Percentiles rank a stretch among this genome's conserved stretches.
These are phyloP conservation scores for Diorhabda sublineata DNA, from an alignment of 1,140 invertebrate species.

Conservation along the genomic window DNA sequence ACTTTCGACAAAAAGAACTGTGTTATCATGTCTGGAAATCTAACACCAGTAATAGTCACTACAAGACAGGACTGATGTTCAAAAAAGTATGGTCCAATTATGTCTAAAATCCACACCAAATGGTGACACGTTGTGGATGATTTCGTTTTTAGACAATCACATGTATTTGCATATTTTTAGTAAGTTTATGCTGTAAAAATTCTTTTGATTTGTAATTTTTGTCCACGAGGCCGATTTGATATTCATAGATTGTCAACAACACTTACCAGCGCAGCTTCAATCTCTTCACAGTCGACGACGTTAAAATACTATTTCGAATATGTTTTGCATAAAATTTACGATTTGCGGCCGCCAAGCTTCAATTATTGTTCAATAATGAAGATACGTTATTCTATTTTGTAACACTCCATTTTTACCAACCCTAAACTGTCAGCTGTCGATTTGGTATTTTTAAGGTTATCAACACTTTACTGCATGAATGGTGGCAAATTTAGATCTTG, in stretches of 20 bases:
- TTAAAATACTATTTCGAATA: neutral
- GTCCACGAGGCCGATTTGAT: neutral
- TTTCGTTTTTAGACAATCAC: conserved; percentile 40
- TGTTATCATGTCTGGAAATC: conserved; percentile 22
- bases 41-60: conserved; percentile 23
- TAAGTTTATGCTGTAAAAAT: neutral
- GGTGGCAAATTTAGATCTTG: neutral
- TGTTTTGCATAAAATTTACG: neutral
- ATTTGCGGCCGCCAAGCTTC: neutral
- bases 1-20: conserved; percentile 20
- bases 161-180: conserved; percentile 20
- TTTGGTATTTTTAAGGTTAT: neutral
- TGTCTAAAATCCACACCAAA: conserved; percentile 44
- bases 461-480: neutral
- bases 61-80: conserved; percentile 19
- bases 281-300: neutral
- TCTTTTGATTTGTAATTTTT: neutral
- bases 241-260: neutral
- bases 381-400: neutral
- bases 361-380: neutral
- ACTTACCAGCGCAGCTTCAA: neutral
- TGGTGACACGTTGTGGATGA: conserved; percentile 41
- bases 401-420: neutral
- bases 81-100: conserved; percentile 40
- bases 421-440: neutral